Evolutionary conservation across 2,888 invertebrate species (phyloP), one percentile per base, ranked within the genome.

Genomic region (Amphipoea lucens): DNA sequence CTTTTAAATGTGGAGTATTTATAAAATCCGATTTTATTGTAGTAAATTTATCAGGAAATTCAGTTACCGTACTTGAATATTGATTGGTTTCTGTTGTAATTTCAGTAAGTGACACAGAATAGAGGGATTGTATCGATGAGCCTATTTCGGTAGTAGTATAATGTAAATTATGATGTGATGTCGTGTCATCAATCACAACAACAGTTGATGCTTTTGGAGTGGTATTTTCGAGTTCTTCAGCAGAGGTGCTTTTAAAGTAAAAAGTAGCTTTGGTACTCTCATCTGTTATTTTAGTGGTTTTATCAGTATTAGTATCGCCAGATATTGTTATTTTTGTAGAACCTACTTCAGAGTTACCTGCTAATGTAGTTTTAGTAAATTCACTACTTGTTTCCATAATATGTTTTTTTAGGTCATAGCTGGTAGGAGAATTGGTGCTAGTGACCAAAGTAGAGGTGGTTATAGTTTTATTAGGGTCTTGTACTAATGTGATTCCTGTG

Each of bases 401-500:
- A 48, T 80, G n/a, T 9, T 62, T 68, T 69, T 45, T 67, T 65
- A 57, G 12, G 51, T 80, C 65, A 74, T 65, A 65, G 36, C 54
- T 68, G 60, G 42, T 60, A 48, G 73, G 57, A 48, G 74, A 60
- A 83, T 65, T 54, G 17, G 73, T 87, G 48, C 36, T 76, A 42
- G 74, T 65, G 14, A 42, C 5, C 23, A 63, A 68, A 36, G 72
- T 70, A n/a, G 74, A 77, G 51, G 75, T 76, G 54, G 74, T 85
- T 72, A 74, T 77, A 74, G 85, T 89, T 82, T 83, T 86, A 62
- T 78, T 82, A n/a, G 86, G 83, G 57, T 86, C 88, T 89, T 86
- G 87, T 76, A 85, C 51, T 71, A 89, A 76, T 29, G 89, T 89
- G 42, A 90, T 87, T 51, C 90, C 90, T 23, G 96, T 96, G 83